Evolutionary conservation across 35 echinoderm and acorn worm species (phyloP).

Genomic region (Apostichopus japonicus): DNA sequence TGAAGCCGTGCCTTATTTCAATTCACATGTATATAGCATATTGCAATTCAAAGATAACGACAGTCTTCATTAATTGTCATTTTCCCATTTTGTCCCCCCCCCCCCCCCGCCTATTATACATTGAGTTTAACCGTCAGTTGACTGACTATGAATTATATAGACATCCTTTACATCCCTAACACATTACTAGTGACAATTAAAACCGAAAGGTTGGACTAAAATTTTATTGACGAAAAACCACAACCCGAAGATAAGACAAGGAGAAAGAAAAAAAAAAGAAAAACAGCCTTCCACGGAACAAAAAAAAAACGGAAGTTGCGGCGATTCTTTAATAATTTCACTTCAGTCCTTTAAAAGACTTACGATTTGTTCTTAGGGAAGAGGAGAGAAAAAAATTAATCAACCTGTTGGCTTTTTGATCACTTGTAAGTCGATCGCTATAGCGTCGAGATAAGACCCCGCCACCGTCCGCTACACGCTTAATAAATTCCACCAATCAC

Average conservation of each 20-base stretch:
- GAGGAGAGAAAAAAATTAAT: background rate
- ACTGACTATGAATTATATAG: too few relatives aligned
- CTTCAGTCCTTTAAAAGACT: too few relatives aligned
- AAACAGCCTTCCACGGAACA: background rate
- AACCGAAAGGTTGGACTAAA: too few relatives aligned
- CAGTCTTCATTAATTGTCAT: too few relatives aligned
- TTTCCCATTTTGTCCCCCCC: too few relatives aligned
- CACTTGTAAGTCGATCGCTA: background rate
- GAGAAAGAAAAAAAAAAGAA: background rate
- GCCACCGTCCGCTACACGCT: background rate
- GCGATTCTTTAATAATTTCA: background rate
- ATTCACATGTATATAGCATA: too few relatives aligned
- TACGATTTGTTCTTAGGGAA: background rate
- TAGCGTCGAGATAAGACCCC: background rate
- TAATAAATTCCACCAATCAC: background rate
- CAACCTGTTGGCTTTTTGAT: background rate
- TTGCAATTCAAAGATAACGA: too few relatives aligned
- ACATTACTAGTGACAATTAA: too few relatives aligned
- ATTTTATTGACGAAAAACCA: background rate
- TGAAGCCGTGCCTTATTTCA: too few relatives aligned
- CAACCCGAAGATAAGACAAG: background rate
- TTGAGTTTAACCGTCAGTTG: too few relatives aligned
- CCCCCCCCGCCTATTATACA: too few relatives aligned
- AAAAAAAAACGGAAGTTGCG: background rate
- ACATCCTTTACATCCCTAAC: too few relatives aligned